Percentiles rank a stretch among this genome's conserved stretches.
These are phyloP conservation scores for Epizoanthus scotinus DNA, from an alignment of 92 coral and sea anemone genomes.

Conservation along the genomic window DNA sequence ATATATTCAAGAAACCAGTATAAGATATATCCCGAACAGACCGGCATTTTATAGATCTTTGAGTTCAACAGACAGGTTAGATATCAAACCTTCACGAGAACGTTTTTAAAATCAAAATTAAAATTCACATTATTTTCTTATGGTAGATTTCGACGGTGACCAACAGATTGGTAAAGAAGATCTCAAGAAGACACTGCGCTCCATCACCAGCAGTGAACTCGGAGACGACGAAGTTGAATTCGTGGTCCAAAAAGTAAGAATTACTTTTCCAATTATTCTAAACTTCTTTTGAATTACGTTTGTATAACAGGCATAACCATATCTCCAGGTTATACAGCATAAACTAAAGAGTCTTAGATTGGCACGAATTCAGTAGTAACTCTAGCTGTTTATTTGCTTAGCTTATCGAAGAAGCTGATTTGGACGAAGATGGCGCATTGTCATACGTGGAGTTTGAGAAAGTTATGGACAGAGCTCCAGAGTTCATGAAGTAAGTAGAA, in stretches of 20 bases:
- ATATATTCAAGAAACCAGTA: no score
- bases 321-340: no score
- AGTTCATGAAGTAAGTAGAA: conserved; percentile 67
- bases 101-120: no score
- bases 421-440: conserved; percentile 57
- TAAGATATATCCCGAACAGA: no score
- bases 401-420: conserved; percentile 65
- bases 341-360: no score
- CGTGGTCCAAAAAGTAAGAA: conserved; percentile 58
- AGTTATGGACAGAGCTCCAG: conserved; percentile 66
- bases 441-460: conserved; percentile 75
- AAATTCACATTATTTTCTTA: background rate
- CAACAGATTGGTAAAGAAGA: conserved; percentile 59
- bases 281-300: background rate
- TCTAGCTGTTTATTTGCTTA: conserved; percentile 13
- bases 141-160: conserved; percentile 69
- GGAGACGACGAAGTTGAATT: conserved; percentile 60
- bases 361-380: no score
- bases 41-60: no score
- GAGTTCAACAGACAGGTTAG: no score
- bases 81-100: no score
- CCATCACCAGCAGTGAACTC: conserved; percentile 66
- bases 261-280: background rate
- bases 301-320: background rate
- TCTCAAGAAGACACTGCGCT: conserved; percentile 54